Conservation (phyloP, 2,113 vertebrate genomes). For the Oryzias javanicus region DNA sequence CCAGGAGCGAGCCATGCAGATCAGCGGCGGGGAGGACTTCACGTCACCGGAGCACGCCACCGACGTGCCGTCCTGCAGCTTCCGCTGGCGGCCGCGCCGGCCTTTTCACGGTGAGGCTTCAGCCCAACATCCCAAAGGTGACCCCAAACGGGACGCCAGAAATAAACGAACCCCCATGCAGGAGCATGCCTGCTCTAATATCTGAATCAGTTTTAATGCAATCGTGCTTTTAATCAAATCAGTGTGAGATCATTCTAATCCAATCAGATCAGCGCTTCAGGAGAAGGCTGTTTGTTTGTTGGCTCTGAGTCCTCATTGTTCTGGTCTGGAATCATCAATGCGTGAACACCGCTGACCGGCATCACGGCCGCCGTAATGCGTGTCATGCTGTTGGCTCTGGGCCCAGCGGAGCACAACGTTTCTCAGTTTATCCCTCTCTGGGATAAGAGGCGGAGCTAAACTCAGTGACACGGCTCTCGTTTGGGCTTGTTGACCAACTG, state of each 20-base stretch:
- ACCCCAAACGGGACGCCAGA: too few species aligned
- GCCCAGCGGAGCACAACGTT: constrained; percentile 18
- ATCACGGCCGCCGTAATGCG: constrained; percentile 54
- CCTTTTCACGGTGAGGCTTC: constrained; percentile 65
- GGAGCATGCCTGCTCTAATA: constrained; percentile 29
- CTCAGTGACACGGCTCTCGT: constrained; percentile 33
- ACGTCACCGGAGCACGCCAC: constrained; percentile 51
- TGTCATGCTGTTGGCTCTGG: constrained; percentile 50
- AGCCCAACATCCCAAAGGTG: too few species aligned
- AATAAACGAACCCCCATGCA: too few species aligned
- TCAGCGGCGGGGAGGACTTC: constrained; percentile 45
- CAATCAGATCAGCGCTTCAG: constrained; percentile 35
- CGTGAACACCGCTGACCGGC: constrained; percentile 35
- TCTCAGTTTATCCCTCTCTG: constrained; percentile 3
- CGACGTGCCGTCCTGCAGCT: constrained; percentile 47
- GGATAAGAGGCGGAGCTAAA: constrained; percentile 39
- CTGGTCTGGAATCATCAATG: constrained; percentile 37
- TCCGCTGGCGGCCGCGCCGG: constrained; percentile 47
- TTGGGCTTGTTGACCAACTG: constrained; percentile 10
- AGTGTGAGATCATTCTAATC: constrained; percentile 57
- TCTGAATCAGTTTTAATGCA: constrained; percentile 38
- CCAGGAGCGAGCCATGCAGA: constrained; percentile 53
- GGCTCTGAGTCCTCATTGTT: constrained; percentile 46
- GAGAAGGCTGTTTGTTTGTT: constrained; percentile 44
- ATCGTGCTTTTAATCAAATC: constrained; percentile 61